These are phyloP conservation scores for Allolobophora icterica DNA, from an alignment of 2,888 invertebrate species.

Conservation along the genomic window DNA sequence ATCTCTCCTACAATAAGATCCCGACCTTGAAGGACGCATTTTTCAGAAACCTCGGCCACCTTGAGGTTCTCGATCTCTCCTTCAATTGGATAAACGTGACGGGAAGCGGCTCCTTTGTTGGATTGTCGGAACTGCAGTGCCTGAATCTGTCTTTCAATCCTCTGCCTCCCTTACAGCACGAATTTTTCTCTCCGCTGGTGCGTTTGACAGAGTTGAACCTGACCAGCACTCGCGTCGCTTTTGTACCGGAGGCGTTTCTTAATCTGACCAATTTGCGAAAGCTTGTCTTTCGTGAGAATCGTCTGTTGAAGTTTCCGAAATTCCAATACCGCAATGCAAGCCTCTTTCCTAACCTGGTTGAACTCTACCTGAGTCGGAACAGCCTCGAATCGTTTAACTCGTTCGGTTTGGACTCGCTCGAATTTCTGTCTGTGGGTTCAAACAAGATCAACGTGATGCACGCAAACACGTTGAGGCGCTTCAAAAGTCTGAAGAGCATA, in stretches of 20 bases:
- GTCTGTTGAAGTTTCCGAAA: not conserved
- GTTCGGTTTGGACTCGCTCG: not conserved
- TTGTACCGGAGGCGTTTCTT: not conserved
- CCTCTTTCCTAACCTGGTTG: not conserved
- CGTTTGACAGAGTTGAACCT: not conserved
- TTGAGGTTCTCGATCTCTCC: not conserved
- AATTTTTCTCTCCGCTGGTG: not conserved
- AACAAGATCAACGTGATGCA: not conserved
- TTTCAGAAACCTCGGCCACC: not conserved
- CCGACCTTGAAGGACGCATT: not conserved
- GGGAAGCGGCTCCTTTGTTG: not conserved
- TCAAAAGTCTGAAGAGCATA: not conserved
- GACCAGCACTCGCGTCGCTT: not conserved
- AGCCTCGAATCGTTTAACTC: not conserved
- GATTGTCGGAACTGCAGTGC: not conserved
- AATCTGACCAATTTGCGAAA: not conserved
- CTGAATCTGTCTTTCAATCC: conserved; percentile 21
- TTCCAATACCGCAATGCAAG: not conserved
- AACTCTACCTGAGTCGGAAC: not conserved
- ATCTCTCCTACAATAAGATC: not conserved
- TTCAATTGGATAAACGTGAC: not conserved
- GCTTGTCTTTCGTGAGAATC: not conserved
- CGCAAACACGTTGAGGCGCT: not conserved
- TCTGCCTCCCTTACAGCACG: not conserved
- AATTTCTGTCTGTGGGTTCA: not conserved